These are phyloP conservation scores for Geococcyx californianus DNA, from an alignment of 2,113 vertebrate species.

Conservation along the genomic window DNA sequence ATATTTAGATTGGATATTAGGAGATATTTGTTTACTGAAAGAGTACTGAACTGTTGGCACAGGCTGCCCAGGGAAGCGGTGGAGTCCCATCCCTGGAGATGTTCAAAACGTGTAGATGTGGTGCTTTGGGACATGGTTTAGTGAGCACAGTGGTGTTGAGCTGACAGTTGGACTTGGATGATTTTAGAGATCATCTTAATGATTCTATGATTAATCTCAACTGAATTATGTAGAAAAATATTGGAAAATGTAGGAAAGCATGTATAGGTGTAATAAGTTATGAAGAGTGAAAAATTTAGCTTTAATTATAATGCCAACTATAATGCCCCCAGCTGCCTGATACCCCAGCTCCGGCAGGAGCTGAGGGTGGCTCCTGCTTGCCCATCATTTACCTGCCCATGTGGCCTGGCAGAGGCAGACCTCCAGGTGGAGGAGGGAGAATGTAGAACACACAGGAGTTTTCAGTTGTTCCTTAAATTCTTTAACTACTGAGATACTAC, in stretches of 20 bases:
- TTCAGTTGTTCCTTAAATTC: neutral
- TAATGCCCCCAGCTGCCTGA: neutral
- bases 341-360: neutral
- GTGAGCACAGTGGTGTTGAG: too few relatives aligned
- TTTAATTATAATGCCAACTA: neutral
- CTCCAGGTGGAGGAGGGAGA: neutral
- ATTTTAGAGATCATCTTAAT: too few relatives aligned
- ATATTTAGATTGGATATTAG: too few relatives aligned
- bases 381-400: neutral
- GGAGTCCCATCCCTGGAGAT: too few relatives aligned
- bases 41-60: too few relatives aligned
- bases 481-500: neutral
- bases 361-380: rapidly evolving
- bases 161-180: too few relatives aligned
- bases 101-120: too few relatives aligned
- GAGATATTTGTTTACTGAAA: too few relatives aligned
- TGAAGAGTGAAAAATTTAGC: neutral
- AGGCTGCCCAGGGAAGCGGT: too few relatives aligned
- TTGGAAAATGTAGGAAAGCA: neutral
- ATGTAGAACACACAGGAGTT: too few relatives aligned
- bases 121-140: too few relatives aligned
- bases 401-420: rapidly evolving
- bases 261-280: neutral
- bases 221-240: neutral
- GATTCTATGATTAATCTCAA: too few relatives aligned